Percentiles rank a stretch among this genome's conserved stretches.
Conservation (phyloP, 1,140 invertebrate genomes). For the Drosophila littoralis region DNA sequence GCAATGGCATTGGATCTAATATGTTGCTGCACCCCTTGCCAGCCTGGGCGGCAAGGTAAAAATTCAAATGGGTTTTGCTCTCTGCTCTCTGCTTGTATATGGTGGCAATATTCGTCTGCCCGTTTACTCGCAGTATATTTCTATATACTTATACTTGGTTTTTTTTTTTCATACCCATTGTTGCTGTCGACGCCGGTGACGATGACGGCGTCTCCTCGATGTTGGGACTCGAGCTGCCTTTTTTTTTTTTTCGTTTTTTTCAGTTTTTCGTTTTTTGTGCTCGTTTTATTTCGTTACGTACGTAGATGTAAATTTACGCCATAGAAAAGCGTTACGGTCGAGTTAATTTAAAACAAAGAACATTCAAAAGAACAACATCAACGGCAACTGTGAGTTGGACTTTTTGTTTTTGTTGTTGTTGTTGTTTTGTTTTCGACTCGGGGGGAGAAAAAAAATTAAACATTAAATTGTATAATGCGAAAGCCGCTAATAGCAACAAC, state of each 20-base stretch:
- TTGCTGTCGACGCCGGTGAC: constrained; percentile 54
- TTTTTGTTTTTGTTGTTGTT: constrained; percentile 41
- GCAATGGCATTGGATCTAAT: constrained; percentile 60
- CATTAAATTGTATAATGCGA: constrained; percentile 82
- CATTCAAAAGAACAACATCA: constrained; percentile 77
- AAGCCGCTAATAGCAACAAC: constrained; percentile 74
- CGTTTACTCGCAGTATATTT: constrained; percentile 15
- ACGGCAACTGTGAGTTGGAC: constrained; percentile 58
- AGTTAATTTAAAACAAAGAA: constrained; percentile 83
- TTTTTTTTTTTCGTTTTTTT: constrained; percentile 42
- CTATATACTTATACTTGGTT: constrained; percentile 6
- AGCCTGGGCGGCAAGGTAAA: constrained; percentile 7
- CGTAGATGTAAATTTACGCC: constrained; percentile 83
- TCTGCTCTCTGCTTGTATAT: constrained; percentile 1
- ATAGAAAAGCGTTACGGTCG: constrained; percentile 83
- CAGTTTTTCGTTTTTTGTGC: constrained; percentile 34
- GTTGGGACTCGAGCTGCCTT: constrained; percentile 48
- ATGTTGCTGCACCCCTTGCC: neutral
- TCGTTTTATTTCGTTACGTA: constrained; percentile 81
- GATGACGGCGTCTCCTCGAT: constrained; percentile 63
- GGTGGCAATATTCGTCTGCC: constrained; percentile 9
- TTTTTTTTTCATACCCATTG: constrained; percentile 51
- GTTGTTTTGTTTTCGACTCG: constrained; percentile 41
- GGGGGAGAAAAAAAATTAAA: constrained; percentile 72
- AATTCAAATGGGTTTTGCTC: constrained; percentile 70